Percentiles rank a stretch among this genome's conserved stretches.
phyloP scores from a whole-genome alignment of 2,113 vertebrate genomes.

The Sciurus niger region DNA sequence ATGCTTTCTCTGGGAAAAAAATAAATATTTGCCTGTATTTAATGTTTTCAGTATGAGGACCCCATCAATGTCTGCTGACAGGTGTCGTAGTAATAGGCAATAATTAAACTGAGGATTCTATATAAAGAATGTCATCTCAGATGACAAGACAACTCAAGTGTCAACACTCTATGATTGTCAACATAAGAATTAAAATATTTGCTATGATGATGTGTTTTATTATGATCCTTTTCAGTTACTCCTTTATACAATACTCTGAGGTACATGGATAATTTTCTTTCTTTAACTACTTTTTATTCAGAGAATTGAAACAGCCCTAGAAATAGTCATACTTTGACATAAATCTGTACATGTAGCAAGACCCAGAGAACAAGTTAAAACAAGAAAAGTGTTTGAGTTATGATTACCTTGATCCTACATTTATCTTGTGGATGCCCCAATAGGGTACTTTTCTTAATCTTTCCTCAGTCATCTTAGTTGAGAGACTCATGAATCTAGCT shows the following conservation, averaged over 20 bases:
- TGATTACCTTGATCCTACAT: neutral
- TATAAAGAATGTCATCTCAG: neutral
- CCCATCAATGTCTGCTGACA: neutral
- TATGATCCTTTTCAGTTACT: neutral
- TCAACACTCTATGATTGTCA: neutral
- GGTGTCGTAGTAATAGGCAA: neutral
- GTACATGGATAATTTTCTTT: neutral
- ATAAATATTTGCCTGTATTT: neutral
- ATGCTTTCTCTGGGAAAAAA: slow-evolving; percentile 9
- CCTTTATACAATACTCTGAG: neutral
- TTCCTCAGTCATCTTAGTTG: neutral
- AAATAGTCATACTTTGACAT: slow-evolving; percentile 2
- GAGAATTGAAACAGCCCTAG: neutral
- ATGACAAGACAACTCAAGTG: neutral
- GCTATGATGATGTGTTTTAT: neutral
- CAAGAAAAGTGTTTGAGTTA: neutral
- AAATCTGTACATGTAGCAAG: neutral
- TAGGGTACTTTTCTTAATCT: neutral
- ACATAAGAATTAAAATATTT: neutral
- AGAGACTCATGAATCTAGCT: neutral
- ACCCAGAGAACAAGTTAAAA: neutral
- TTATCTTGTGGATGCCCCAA: neutral
- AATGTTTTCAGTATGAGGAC: neutral
- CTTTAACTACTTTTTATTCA: slow-evolving; percentile 8
- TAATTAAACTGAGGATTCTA: neutral